Evolutionary conservation across 2,113 vertebrate genomes (phyloP).

Genomic region (Rynchops niger): DNA sequence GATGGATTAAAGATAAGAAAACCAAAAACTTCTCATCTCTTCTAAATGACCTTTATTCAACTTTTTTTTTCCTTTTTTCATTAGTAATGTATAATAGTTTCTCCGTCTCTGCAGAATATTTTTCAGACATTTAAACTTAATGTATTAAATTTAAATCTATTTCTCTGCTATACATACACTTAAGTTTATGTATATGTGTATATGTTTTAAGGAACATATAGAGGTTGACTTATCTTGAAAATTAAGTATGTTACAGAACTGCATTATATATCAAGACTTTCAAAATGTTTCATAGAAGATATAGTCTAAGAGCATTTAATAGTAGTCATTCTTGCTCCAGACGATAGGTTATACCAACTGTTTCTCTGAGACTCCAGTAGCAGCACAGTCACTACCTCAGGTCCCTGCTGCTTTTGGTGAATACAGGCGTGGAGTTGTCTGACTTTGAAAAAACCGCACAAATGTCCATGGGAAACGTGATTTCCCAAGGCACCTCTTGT

Average conservation of each 20-base stretch:
- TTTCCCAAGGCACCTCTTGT: background rate
- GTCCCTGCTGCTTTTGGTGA: background rate
- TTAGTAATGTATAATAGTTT: background rate
- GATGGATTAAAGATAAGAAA: background rate
- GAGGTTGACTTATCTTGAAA: background rate
- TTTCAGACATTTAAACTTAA: background rate
- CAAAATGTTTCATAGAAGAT: background rate
- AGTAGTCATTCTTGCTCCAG: background rate
- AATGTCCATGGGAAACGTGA: background rate
- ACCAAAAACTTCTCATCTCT: background rate
- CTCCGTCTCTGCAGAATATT: background rate
- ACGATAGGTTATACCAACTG: background rate
- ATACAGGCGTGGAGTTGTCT: background rate
- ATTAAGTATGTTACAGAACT: background rate
- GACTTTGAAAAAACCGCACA: background rate
- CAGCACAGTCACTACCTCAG: background rate
- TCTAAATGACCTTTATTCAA: background rate
- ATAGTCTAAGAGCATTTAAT: background rate
- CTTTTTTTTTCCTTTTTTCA: background rate
- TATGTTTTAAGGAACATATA: background rate
- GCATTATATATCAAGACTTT: background rate
- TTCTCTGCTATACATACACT: background rate
- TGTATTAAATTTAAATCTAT: background rate
- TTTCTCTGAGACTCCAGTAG: background rate
- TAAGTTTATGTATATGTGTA: background rate